Percentiles rank a stretch among this genome's conserved stretches.
Evolutionary conservation across 2,797 vertebrate genomes (phyloP).

Genomic region (Urophycis tenuis): DNA sequence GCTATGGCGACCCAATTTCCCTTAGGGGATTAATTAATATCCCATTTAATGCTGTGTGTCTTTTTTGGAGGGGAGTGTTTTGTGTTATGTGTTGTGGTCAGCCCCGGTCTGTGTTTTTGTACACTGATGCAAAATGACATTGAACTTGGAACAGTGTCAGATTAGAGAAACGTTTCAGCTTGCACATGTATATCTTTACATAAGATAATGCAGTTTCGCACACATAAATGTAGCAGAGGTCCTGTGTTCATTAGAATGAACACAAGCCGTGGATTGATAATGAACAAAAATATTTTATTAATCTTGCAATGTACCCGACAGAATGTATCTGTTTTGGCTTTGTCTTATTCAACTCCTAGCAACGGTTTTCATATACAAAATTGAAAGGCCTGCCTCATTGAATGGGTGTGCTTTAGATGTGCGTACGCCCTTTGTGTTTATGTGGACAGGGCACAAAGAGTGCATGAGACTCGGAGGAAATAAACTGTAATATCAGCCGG

Average conservation of each 20-base stretch:
- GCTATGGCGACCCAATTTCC: too few species aligned
- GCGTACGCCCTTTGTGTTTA: background rate
- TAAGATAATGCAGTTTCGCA: background rate
- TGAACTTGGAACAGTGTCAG: background rate
- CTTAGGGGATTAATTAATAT: too few species aligned
- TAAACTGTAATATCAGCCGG: background rate
- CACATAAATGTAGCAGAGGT: background rate
- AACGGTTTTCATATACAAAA: background rate
- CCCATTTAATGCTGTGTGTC: background rate
- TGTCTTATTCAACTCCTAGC: background rate
- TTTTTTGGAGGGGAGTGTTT: background rate
- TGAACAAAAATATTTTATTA: background rate
- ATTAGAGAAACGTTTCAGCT: background rate
- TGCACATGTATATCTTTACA: background rate
- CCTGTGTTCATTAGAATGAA: background rate
- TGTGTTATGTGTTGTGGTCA: too few species aligned
- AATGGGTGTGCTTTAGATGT: background rate
- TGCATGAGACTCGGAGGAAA: background rate
- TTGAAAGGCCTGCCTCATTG: background rate
- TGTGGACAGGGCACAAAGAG: constrained; percentile 19
- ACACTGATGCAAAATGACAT: background rate
- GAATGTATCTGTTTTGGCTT: background rate
- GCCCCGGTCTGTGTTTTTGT: background rate
- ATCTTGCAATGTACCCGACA: background rate
- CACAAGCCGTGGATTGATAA: background rate